Conservation (phyloP, 2,797 vertebrate species). For the Acanthurus lineatus region DNA sequence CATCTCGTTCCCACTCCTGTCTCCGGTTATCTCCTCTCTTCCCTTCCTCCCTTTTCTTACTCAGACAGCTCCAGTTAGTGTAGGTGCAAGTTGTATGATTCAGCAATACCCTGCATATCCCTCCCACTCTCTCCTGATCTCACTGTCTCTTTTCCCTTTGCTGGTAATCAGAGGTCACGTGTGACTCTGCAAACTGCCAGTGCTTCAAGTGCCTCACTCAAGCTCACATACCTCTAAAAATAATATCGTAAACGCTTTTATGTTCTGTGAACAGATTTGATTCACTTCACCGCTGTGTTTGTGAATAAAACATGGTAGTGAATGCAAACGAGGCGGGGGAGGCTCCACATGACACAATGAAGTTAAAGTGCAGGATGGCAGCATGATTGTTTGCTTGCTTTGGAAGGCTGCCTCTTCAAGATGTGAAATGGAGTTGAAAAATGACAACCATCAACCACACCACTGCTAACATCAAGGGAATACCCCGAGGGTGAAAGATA, state of each 20-base stretch:
- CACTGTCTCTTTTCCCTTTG: constrained; percentile 31
- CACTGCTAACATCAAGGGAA: constrained; percentile 45
- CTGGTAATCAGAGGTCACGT: constrained; percentile 68
- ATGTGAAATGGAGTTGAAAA: constrained; percentile 71
- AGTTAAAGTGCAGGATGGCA: constrained; percentile 33
- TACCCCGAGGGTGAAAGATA: constrained; percentile 43
- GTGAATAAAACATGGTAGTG: constrained; percentile 45
- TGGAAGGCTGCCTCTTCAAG: constrained; percentile 56
- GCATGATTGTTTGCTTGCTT: constrained; percentile 53
- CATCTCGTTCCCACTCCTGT: constrained; percentile 54
- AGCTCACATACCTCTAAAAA: constrained; percentile 33
- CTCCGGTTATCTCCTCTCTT: constrained; percentile 56
- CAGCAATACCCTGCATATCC: constrained; percentile 58
- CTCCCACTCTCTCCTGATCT: constrained; percentile 45
- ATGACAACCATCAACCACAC: constrained; percentile 58
- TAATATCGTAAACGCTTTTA: constrained; percentile 18
- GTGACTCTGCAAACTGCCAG: constrained; percentile 45
- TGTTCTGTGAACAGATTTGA: constrained; percentile 17
- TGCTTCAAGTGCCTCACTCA: constrained; percentile 30
- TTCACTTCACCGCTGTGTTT: constrained; percentile 27
- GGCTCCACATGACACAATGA: constrained; percentile 22
- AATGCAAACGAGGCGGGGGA: constrained; percentile 19
- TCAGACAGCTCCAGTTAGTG: constrained; percentile 69
- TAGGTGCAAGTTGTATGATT: constrained; percentile 72
- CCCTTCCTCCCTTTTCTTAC: constrained; percentile 35